Evolutionary conservation across 2,797 vertebrate genomes (phyloP).

Genomic region (Ateles fusciceps): DNA sequence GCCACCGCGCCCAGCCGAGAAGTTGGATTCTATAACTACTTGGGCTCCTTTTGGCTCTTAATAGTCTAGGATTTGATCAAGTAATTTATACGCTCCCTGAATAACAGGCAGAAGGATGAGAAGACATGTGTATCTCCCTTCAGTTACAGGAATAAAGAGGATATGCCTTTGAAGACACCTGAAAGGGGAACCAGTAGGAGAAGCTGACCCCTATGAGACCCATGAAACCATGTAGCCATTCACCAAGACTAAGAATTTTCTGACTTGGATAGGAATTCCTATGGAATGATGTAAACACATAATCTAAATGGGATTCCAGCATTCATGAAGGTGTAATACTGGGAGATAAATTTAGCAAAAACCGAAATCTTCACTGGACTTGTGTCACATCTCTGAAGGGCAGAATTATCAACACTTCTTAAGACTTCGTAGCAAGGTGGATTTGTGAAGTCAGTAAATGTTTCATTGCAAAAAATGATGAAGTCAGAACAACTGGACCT

Average conservation of each 20-base stretch:
- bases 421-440: background rate
- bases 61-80: background rate
- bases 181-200: background rate
- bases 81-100: background rate
- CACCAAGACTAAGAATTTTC: background rate
- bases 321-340: background rate
- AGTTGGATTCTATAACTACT: background rate
- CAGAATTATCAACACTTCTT: background rate
- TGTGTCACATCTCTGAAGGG: background rate
- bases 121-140: no score
- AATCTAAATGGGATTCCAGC: background rate
- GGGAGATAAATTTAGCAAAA: background rate
- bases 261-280: background rate
- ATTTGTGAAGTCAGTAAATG: background rate
- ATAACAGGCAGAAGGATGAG: background rate
- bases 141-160: background rate
- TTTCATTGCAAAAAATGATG: background rate
- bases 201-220: background rate
- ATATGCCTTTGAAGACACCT: background rate
- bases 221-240: background rate
- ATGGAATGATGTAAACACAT: background rate
- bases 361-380: background rate
- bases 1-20: background rate
- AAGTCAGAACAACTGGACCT: background rate
- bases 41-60: background rate